Conservation (phyloP, 2,797 vertebrate species). For the Emys orbicularis region DNA sequence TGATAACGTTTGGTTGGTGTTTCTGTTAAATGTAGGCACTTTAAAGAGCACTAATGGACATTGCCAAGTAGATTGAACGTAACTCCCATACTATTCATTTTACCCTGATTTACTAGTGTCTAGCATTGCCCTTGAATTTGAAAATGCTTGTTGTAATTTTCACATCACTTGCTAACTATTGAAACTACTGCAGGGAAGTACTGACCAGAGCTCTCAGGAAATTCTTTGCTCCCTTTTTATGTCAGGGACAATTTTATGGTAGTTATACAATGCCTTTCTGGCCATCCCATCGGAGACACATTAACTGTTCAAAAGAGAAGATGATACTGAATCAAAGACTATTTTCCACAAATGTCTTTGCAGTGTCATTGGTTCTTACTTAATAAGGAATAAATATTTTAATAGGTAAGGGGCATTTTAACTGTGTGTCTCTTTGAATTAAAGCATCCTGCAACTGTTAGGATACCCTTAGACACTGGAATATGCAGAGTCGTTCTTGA, state of each 20-base stretch:
- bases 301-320: not conserved
- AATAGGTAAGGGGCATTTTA: not conserved
- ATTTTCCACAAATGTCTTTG: not conserved
- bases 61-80: accelerated
- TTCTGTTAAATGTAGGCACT: not conserved
- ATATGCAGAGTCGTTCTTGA: not conserved
- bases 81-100: not conserved
- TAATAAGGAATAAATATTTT: accelerated
- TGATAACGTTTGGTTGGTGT: accelerated
- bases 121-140: not conserved
- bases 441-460: not conserved
- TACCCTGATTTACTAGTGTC: not conserved
- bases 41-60: not conserved
- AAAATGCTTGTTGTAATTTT: not conserved
- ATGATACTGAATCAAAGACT: not conserved
- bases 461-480: not conserved
- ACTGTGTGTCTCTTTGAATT: not conserved
- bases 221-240: accelerated
- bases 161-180: accelerated
- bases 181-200: not conserved
- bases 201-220: not conserved
- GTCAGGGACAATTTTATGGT: not conserved
- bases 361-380: not conserved
- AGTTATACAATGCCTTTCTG: accelerated
- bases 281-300: accelerated